A percentile compares a stretch with the other conserved stretches of the same genome.
Conservation (phyloP, 2,888 invertebrate genomes). For the Cacoxenus indagator region DNA sequence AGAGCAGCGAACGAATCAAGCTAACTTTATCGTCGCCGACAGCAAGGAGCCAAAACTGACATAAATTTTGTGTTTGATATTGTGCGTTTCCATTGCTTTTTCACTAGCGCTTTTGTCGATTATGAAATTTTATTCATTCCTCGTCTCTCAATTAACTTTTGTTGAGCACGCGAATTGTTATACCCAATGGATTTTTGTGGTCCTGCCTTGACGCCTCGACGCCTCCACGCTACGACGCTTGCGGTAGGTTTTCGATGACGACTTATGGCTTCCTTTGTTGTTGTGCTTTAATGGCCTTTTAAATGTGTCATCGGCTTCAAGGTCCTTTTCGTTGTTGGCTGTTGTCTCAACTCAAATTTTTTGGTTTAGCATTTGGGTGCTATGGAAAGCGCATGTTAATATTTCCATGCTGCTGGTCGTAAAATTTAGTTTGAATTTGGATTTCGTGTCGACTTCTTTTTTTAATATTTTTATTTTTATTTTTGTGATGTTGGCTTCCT, state of each 20-base stretch:
- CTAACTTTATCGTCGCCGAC: not conserved
- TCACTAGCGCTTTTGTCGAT: constrained; percentile 38
- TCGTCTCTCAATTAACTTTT: constrained; percentile 55
- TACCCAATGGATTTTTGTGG: not conserved
- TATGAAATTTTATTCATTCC: constrained; percentile 51
- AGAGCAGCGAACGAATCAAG: constrained; percentile 22
- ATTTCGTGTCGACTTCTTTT: no score
- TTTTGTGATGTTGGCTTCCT: no score
- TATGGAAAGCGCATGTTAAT: no score
- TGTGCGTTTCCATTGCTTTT: not conserved
- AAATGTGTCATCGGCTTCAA: constrained; percentile 40
- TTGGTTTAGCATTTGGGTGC: no score
- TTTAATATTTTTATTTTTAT: no score
- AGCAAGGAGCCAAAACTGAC: constrained; percentile 28
- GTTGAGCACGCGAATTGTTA: constrained; percentile 44
- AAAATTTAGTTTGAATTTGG: no score
- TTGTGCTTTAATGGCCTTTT: constrained; percentile 40
- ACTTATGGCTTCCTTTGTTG: not conserved
- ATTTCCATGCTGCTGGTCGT: no score
- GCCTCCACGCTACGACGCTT: no score
- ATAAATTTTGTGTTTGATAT: constrained; percentile 36
- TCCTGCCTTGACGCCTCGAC: constrained; percentile 14
- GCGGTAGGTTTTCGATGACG: constrained; percentile 38
- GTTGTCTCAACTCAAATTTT: no score
- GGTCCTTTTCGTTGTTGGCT: no score